Percentiles rank a stretch among this genome's conserved stretches.
Conservation (phyloP, 2,797 vertebrate species). For the Gastrophryne carolinensis region DNA sequence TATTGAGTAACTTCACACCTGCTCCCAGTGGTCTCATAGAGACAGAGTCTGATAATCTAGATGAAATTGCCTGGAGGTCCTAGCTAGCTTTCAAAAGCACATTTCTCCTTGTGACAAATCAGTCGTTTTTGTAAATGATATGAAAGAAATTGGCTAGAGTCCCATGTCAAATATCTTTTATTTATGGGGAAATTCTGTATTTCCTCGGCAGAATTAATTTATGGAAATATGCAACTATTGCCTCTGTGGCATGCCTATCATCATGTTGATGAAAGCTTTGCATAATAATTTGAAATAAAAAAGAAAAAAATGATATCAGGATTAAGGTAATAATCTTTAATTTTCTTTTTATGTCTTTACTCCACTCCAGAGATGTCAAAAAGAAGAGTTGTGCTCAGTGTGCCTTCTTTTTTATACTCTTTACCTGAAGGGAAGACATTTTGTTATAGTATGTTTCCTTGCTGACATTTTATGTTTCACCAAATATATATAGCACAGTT, state of each 20-base stretch:
- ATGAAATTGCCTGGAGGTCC: conserved; percentile 38
- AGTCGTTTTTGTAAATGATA: conserved; percentile 42
- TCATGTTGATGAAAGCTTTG: neutral
- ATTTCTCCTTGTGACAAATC: conserved; percentile 38
- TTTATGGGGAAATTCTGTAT: conserved; percentile 16
- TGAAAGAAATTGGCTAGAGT: conserved; percentile 37
- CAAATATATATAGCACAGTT: too few species aligned
- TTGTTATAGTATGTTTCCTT: neutral
- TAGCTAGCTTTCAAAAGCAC: conserved; percentile 35
- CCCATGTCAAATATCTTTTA: conserved; percentile 35
- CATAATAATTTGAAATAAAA: conserved; percentile 8
- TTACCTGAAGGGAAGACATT: neutral
- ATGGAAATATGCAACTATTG: neutral
- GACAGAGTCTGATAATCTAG: conserved; percentile 37
- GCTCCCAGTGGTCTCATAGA: conserved; percentile 44
- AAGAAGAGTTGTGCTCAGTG: neutral
- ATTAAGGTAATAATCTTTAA: neutral
- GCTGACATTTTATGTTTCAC: too few species aligned
- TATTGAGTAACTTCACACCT: conserved; percentile 44
- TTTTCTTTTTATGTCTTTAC: neutral
- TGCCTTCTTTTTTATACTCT: neutral
- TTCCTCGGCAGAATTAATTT: conserved; percentile 19
- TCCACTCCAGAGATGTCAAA: neutral
- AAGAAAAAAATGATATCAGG: neutral
- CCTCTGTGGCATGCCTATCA: neutral